A percentile compares a stretch with the other conserved stretches of the same genome.
Evolutionary conservation across 1,140 invertebrate genomes (phyloP).

Genomic region (Philotrypesis tridentata): DNA sequence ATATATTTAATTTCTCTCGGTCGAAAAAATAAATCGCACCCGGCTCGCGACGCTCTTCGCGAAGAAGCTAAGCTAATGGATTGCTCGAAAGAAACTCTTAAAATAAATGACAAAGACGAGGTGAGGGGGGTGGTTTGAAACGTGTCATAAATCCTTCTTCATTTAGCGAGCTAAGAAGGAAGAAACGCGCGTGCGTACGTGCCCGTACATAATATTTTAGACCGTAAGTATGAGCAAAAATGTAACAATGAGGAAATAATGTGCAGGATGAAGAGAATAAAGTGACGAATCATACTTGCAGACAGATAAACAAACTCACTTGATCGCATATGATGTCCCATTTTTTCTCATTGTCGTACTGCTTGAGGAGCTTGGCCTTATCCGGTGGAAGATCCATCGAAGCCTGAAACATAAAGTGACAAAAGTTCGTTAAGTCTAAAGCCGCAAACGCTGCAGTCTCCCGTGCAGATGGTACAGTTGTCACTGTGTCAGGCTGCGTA

Average conservation of each 20-base stretch:
- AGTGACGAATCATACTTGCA: neutral
- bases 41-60: no score
- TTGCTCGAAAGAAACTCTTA: constrained; percentile 7
- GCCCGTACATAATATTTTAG: no score
- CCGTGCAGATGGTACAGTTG: neutral
- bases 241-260: no score
- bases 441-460: neutral
- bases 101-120: constrained; percentile 13
- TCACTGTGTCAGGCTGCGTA: neutral
- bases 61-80: no score
- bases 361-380: constrained; percentile 96
- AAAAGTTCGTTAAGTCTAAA: neutral
- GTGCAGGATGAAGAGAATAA: neutral
- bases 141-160: constrained; percentile 29
- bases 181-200: no score
- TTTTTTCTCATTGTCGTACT: constrained; percentile 98
- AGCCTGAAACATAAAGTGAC: constrained; percentile 78
- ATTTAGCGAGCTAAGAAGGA: neutral
- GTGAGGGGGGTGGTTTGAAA: no score
- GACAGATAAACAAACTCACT: constrained; percentile 74
- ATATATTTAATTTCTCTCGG: no score
- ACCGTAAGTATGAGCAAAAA: no score
- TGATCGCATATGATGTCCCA: constrained; percentile 99
- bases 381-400: constrained; percentile 99
- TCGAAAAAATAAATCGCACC: no score